Evolutionary conservation across 2,797 vertebrate species (phyloP).

Genomic region (Knipowitschia caucasica): DNA sequence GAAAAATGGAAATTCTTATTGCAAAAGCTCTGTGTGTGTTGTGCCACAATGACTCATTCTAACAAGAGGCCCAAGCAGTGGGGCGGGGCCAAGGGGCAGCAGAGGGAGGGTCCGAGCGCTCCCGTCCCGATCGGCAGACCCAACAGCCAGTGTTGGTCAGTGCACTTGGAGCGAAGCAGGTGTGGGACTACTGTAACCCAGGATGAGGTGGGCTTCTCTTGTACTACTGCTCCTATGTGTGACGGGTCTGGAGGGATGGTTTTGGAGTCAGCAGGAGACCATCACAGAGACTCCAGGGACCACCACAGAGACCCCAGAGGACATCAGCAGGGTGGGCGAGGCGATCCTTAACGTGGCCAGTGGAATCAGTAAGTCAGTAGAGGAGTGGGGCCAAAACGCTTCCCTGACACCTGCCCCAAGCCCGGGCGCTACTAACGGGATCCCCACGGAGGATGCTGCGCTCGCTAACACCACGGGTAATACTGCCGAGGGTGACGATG

Average conservation of each 20-base stretch:
- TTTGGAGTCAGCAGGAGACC: neutral
- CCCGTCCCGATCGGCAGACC: constrained; percentile 33
- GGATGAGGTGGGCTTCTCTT: constrained; percentile 42
- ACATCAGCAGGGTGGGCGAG: constrained; percentile 63
- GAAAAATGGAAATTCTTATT: neutral
- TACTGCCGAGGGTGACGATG: constrained; percentile 22
- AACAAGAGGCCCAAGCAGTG: neutral
- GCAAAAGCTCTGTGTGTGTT: constrained; percentile 2
- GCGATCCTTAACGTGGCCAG: constrained; percentile 65
- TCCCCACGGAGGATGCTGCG: constrained; percentile 37
- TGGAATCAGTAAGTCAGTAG: constrained; percentile 65
- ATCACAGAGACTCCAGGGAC: neutral
- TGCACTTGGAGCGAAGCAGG: constrained; percentile 26
- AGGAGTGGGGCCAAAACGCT: constrained; percentile 60
- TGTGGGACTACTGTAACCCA: constrained; percentile 31
- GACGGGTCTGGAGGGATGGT: constrained; percentile 51
- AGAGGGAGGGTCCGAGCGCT: constrained; percentile 44
- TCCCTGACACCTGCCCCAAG: constrained; percentile 1
- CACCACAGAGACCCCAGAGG: neutral
- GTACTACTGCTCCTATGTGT: constrained; percentile 50
- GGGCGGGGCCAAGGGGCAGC: constrained; percentile 6
- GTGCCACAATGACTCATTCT: constrained; percentile 3
- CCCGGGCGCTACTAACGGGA: constrained; percentile 12
- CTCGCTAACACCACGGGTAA: constrained; percentile 55
- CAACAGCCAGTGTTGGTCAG: constrained; percentile 36